phyloP scores from a whole-genome alignment of 2,888 invertebrate genomes.

The Sphaeridia pumilis region DNA sequence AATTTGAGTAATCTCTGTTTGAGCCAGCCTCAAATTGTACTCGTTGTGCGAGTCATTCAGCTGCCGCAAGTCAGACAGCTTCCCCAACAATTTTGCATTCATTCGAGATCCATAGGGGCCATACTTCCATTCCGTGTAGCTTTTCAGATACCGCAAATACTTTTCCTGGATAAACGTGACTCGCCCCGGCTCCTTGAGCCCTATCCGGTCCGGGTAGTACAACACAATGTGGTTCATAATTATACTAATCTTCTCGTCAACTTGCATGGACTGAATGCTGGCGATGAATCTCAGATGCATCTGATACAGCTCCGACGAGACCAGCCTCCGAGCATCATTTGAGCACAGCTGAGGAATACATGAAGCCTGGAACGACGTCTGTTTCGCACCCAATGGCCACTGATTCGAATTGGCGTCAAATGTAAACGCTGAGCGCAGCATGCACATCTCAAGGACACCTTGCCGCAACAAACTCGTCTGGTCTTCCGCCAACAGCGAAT shows the following conservation, averaged over 20 bases:
- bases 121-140: constrained; percentile 26
- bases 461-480: constrained; percentile 38
- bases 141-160: constrained; percentile 37
- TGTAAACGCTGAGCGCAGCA: constrained; percentile 41
- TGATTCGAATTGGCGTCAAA: constrained; percentile 39
- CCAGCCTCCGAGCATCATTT: constrained; percentile 37
- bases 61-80: constrained; percentile 41
- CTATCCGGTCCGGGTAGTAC: constrained; percentile 41
- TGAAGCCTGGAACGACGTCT: background rate
- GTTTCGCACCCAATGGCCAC: constrained; percentile 35
- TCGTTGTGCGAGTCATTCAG: constrained; percentile 38
- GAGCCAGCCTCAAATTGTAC: constrained; percentile 36
- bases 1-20: constrained; percentile 37
- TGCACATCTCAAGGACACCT: constrained; percentile 42
- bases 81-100: constrained; percentile 39
- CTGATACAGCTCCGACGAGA: constrained; percentile 38
- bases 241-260: constrained; percentile 41
- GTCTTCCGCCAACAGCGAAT: constrained; percentile 33
- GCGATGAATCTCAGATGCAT: constrained; percentile 41
- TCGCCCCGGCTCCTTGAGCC: constrained; percentile 37
- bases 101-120: constrained; percentile 22
- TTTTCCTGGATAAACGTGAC: constrained; percentile 41
- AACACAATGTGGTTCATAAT: constrained; percentile 41
- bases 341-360: constrained; percentile 22
- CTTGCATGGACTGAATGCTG: constrained; percentile 39